These are phyloP conservation scores for Eupithecia exiguata DNA, from an alignment of 2,888 invertebrate genomes.

Conservation along the genomic window DNA sequence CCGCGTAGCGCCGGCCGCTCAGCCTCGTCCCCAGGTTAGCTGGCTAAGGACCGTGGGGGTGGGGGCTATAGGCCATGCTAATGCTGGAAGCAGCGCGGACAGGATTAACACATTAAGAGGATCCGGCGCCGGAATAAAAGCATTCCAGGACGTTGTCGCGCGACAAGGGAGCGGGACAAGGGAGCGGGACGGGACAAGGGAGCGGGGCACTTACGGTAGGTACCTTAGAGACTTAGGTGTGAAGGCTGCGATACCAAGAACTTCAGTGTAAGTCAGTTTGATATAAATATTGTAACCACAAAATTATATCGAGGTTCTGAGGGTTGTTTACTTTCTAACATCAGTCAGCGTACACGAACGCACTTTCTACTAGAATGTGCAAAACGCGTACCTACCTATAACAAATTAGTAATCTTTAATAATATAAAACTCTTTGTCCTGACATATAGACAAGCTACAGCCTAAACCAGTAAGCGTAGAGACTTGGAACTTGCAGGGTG, in stretches of 20 bases:
- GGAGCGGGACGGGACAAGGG: too few relatives aligned
- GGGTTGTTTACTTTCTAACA: not conserved
- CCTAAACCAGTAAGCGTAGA: too few relatives aligned
- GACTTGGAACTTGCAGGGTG: too few relatives aligned
- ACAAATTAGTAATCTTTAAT: not conserved
- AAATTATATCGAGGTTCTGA: not conserved
- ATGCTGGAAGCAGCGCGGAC: slow-evolving; percentile 73
- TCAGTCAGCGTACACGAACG: not conserved
- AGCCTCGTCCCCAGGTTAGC: too few relatives aligned
- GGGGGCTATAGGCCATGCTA: too few relatives aligned
- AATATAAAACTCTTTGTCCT: too few relatives aligned
- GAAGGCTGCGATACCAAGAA: too few relatives aligned
- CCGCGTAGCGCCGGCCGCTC: too few relatives aligned
- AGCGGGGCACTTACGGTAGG: too few relatives aligned
- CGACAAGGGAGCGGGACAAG: not conserved
- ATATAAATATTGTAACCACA: not conserved
- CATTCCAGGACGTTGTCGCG: slow-evolving; percentile 62
- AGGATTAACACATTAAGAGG: slow-evolving; percentile 81
- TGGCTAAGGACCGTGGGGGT: too few relatives aligned
- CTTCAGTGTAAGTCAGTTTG: not conserved
- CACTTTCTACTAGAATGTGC: not conserved
- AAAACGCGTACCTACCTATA: not conserved
- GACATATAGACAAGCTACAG: too few relatives aligned
- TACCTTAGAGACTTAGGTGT: not conserved
- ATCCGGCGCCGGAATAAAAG: slow-evolving; percentile 71